phyloP scores from a whole-genome alignment of 2,888 invertebrate species.

The Netelia fuscicornis region DNA sequence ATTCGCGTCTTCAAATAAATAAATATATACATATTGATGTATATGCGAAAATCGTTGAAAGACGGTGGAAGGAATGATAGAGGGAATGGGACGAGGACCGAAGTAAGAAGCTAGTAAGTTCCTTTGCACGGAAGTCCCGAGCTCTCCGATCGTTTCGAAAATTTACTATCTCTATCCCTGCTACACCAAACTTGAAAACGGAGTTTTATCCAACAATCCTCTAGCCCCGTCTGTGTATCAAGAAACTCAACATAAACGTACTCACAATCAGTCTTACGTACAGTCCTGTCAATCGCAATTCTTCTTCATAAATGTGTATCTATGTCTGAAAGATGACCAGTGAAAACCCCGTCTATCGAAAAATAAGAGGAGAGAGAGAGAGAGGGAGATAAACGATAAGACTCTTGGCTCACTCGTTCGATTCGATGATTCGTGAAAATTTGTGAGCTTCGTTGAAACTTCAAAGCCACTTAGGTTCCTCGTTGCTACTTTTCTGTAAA shows the following conservation, averaged over 20 bases:
- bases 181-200: neutral
- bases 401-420: conserved; percentile 37
- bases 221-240: neutral
- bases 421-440: conserved; percentile 72
- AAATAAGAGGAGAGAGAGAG: neutral
- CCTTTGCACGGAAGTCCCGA: conserved; percentile 59
- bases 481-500: conserved; percentile 53
- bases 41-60: conserved; percentile 34
- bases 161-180: conserved; percentile 37
- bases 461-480: conserved; percentile 71
- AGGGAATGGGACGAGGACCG: conserved; percentile 18
- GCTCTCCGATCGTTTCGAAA: conserved; percentile 60
- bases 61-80: conserved; percentile 22
- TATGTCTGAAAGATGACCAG: neutral
- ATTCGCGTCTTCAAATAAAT: conserved; percentile 42
- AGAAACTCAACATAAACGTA: neutral
- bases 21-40: conserved; percentile 43
- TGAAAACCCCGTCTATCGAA: neutral
- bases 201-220: conserved; percentile 26
- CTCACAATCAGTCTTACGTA: neutral
- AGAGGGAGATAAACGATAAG: neutral
- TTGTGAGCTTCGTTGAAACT: conserved; percentile 73
- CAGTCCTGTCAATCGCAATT: neutral
- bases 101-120: conserved; percentile 48
- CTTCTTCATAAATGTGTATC: neutral